A percentile compares a stretch with the other conserved stretches of the same genome.
Evolutionary conservation across 2,113 vertebrate genomes (phyloP).

Genomic region (Zingel zingel): DNA sequence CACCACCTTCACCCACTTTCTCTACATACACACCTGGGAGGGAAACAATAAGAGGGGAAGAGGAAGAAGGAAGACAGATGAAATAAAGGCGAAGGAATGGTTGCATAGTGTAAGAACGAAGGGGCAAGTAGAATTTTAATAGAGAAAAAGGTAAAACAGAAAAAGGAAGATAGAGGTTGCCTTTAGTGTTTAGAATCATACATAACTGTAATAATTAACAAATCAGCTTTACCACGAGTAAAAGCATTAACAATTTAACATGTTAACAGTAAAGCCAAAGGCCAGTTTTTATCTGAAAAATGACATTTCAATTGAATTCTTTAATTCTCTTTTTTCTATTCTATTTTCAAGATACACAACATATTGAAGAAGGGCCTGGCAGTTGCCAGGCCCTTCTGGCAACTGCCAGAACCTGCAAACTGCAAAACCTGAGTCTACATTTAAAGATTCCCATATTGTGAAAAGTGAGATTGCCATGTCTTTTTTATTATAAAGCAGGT

Average conservation of each 20-base stretch:
- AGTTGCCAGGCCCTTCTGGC: too few relatives aligned
- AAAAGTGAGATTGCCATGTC: too few relatives aligned
- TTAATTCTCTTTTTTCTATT: not conserved
- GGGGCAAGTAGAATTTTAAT: too few relatives aligned
- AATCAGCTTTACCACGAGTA: not conserved
- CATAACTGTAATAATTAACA: not conserved
- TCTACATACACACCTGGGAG: slow-evolving; percentile 92
- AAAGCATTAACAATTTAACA: not conserved
- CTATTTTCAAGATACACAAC: not conserved
- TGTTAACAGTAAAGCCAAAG: not conserved
- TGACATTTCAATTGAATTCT: not conserved
- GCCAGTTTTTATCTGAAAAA: not conserved
- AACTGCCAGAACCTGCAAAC: too few relatives aligned
- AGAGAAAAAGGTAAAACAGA: not conserved
- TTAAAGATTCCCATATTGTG: not conserved
- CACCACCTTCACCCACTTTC: slow-evolving; percentile 87
- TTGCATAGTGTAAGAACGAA: not conserved
- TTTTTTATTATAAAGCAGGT: too few relatives aligned
- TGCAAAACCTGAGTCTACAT: not conserved
- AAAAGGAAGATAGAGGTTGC: not conserved
- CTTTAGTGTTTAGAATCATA: not conserved
- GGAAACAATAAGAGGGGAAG: not conserved
- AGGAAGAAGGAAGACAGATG: not conserved
- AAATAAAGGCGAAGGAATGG: not conserved
- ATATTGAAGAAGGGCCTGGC: not conserved